Conservation (phyloP, 2,113 vertebrate genomes). For the Catharus minimus region DNA sequence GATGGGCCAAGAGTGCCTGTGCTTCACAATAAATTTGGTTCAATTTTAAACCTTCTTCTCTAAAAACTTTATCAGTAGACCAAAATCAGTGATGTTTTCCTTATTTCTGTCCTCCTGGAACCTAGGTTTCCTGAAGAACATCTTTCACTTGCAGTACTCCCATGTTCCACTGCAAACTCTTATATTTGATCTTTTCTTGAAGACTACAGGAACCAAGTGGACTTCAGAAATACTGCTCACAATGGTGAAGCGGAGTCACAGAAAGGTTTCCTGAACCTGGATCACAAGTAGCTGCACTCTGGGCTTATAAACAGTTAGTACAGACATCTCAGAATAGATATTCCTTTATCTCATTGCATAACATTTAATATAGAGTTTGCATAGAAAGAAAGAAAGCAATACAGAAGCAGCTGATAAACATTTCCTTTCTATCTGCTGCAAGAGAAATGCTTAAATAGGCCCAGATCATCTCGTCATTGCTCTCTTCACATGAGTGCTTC, state of each 20-base stretch:
- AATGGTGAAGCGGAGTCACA: not conserved
- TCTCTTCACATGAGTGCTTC: not conserved
- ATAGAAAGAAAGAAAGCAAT: not conserved
- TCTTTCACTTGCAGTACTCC: not conserved
- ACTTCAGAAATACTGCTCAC: not conserved
- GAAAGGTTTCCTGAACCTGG: not conserved
- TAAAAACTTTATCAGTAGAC: not conserved
- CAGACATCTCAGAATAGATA: not conserved
- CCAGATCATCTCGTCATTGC: not conserved
- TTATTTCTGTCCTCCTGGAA: not conserved
- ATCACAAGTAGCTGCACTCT: not conserved
- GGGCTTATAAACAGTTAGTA: not conserved
- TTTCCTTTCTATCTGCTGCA: not conserved
- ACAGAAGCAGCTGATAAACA: not conserved
- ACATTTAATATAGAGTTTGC: not conserved
- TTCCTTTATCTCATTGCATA: not conserved
- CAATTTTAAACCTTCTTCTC: not conserved
- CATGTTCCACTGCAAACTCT: not conserved
- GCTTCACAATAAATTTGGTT: not conserved
- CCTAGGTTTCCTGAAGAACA: rapidly evolving
- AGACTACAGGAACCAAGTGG: not conserved
- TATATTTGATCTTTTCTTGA: not conserved
- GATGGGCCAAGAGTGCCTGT: not conserved
- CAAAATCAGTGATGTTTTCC: not conserved
- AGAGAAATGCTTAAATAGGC: not conserved